Conservation (phyloP, 2,888 invertebrate species). For the Prostheceraeus crozeri region DNA sequence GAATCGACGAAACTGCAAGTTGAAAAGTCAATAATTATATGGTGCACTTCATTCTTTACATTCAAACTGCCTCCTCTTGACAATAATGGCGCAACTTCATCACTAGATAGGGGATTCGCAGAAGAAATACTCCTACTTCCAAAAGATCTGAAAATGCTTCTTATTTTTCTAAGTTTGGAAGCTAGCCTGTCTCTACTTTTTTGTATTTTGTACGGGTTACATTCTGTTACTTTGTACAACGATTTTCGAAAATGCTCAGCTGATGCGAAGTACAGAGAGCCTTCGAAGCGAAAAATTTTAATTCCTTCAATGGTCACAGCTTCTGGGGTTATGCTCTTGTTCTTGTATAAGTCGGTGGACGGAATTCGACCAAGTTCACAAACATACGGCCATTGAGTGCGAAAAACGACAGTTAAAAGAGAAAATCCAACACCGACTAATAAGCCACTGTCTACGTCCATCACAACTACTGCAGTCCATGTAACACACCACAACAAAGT, state of each 20-base stretch:
- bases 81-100: no score
- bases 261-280: conserved; percentile 51
- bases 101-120: no score
- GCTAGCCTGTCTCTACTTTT: no score
- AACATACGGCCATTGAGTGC: conserved; percentile 58
- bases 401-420: conserved; percentile 66
- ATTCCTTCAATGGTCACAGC: conserved; percentile 47
- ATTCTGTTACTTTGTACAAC: conserved; percentile 46
- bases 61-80: no score
- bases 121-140: no score
- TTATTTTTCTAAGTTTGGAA: no score
- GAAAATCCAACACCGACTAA: conserved; percentile 68
- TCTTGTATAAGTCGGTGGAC: conserved; percentile 57
- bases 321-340: conserved; percentile 49
- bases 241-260: conserved; percentile 50
- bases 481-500: conserved; percentile 67
- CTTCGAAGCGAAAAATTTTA: conserved; percentile 50
- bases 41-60: no score
- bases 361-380: conserved; percentile 56
- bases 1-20: conserved; percentile 51
- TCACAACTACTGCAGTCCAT: conserved; percentile 67
- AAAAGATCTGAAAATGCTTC: no score
- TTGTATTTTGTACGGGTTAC: conserved; percentile 45
- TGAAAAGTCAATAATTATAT: conserved; percentile 55
- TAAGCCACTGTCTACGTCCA: conserved; percentile 76